Base-by-base conservation (phyloP, 2,113 vertebrate species). In the Pholis gunnellus region DNA sequence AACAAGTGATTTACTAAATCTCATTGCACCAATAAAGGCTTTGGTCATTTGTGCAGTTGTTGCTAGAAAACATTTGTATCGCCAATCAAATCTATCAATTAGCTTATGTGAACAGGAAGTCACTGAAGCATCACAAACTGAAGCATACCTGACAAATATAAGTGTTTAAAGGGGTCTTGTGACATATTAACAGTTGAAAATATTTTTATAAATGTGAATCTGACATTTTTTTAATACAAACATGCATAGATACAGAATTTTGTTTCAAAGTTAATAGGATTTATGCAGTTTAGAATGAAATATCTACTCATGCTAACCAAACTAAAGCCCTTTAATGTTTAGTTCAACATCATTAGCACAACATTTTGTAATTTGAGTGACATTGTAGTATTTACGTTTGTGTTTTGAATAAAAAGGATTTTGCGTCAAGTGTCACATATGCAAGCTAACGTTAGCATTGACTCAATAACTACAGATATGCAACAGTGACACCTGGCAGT, bases 361-460 rank as follows among this genome's bases (percentile, higher is more conserved):
- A 29, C 6, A 44, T 66, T 66, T 66, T 59, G 56, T 66, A 66
- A 29, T 29, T 67, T 29, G 22, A 44, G n/a, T 15, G 14, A 27
- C 0, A 50, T 14, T 50, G 9, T 6, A 20, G 11, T 9, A 22
- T 22, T 48, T 34, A 3, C 6, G 5, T 34, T 50, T 50, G 5
- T 69, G 44, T 50, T 36, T 70, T 36, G n/a, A 59, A 38, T 57
- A 46, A 46, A 66, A n/a, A 64, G 25, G 25, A 48, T 34, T 66
- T 46, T 72, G 56, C 14, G 9, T 57, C 4, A 57, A 66, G 61
- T 46, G 15, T 79, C 36, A 79, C 52, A 56, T 56, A 25, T 54
- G 52, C 52, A 60, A 73, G 54, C 34, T 42, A 42, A 20, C 8
- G 2, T 38, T 38, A 40, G 4, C 3, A 14, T 61, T 67, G 9